Conservation (phyloP, 2,888 invertebrate genomes). For the Ormyrus labotus region DNA sequence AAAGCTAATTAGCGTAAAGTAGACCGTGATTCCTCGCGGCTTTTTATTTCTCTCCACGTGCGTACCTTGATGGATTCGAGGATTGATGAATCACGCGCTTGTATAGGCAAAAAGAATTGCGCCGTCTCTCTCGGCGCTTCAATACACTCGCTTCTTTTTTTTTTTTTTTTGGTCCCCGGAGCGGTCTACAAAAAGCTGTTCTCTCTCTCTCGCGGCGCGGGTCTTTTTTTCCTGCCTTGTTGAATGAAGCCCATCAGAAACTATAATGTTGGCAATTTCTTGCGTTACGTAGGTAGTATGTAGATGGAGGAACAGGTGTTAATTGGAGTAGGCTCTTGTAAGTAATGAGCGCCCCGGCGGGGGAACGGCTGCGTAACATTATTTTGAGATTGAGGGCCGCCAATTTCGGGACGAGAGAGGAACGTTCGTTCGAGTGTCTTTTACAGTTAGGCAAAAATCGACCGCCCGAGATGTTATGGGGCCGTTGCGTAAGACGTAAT, state of each 20-base stretch:
- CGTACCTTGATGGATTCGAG: constrained; percentile 33
- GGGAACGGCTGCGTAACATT: background rate
- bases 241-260: constrained; percentile 28
- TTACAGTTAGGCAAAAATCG: background rate
- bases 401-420: background rate
- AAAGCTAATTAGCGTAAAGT: constrained; percentile 50
- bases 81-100: constrained; percentile 47
- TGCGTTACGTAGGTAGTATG: background rate
- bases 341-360: background rate
- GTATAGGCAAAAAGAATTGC: constrained; percentile 40
- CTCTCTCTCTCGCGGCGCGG: background rate
- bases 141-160: constrained; percentile 7
- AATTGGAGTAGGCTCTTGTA: constrained; percentile 28
- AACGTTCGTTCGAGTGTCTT: background rate
- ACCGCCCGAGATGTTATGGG: background rate
- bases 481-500: background rate
- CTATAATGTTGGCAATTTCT: constrained; percentile 27
- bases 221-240: constrained; percentile 2
- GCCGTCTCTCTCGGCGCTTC: constrained; percentile 25
- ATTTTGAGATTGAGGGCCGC: constrained; percentile 1
- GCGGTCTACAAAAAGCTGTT: too few relatives aligned
- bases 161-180: background rate
- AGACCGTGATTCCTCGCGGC: constrained; percentile 40
- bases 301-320: constrained; percentile 40
- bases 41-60: background rate